Conservation (phyloP, 2,113 vertebrate species). For the Peromyscus leucopus region DNA sequence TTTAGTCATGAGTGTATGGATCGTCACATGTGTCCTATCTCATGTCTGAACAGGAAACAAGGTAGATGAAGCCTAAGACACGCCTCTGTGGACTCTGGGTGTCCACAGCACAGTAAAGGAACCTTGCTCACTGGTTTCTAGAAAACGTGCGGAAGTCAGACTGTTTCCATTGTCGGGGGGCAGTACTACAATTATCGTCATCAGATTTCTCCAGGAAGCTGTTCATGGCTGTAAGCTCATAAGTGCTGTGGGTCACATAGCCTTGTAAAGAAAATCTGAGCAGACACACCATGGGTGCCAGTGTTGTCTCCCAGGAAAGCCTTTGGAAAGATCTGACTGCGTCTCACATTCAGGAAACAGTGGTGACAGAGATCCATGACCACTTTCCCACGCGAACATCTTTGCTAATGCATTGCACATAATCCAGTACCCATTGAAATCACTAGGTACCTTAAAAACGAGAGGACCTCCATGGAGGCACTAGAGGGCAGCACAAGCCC, state of each 20-base stretch:
- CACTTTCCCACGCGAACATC: neutral
- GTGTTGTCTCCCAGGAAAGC: neutral
- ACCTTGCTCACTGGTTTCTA: neutral
- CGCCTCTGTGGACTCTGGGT: neutral
- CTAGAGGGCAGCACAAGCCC: conserved; percentile 65
- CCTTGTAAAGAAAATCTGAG: neutral
- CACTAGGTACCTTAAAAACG: neutral
- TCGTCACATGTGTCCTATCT: neutral
- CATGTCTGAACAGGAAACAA: neutral
- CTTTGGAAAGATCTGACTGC: neutral
- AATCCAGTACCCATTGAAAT: neutral
- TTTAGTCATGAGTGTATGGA: neutral
- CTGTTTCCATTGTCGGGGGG: neutral
- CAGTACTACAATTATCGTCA: neutral
- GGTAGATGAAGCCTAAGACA: neutral
- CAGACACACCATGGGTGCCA: neutral
- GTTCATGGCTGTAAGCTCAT: neutral
- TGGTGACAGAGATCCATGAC: neutral
- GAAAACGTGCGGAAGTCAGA: neutral
- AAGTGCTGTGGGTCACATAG: neutral
- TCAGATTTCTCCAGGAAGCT: conserved; percentile 16
- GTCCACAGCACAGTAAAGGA: neutral
- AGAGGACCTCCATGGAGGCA: neutral
- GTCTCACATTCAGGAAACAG: neutral
- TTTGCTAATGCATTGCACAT: neutral